Conservation (phyloP, 2,113 vertebrate species). For the Panurus biarmicus region DNA sequence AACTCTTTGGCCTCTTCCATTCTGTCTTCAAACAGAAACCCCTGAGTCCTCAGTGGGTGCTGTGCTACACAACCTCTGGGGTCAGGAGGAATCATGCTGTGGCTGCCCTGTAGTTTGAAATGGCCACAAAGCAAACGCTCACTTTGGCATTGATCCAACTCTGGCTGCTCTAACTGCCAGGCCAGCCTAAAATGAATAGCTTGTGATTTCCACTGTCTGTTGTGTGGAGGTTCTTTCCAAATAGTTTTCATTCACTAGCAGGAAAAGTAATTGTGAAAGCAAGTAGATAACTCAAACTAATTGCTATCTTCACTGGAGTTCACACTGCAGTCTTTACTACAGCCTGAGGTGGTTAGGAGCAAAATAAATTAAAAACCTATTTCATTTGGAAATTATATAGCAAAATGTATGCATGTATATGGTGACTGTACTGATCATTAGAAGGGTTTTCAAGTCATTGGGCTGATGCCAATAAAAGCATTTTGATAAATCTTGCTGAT, state of each 20-base stretch:
- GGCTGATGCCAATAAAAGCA: neutral
- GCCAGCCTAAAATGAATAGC: neutral
- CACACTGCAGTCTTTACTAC: neutral
- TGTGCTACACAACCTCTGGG: neutral
- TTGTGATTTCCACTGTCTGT: neutral
- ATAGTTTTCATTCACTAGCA: neutral
- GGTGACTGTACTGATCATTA: neutral
- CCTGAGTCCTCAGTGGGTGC: neutral
- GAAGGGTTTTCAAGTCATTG: neutral
- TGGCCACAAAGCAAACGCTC: neutral
- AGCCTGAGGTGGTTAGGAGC: neutral
- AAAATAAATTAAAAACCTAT: neutral
- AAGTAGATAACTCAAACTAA: neutral
- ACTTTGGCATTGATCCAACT: neutral
- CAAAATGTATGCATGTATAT: neutral
- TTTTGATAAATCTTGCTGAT: neutral
- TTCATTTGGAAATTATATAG: neutral
- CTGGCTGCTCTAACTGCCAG: neutral
- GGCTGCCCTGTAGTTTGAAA: neutral
- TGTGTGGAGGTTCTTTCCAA: neutral
- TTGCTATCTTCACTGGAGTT: neutral
- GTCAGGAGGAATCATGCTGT: neutral
- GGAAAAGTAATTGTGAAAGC: neutral
- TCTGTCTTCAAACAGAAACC: neutral
- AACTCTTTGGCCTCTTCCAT: neutral